These are phyloP conservation scores for Myopa testacea DNA, from an alignment of 2,888 invertebrate genomes.

Conservation along the genomic window DNA sequence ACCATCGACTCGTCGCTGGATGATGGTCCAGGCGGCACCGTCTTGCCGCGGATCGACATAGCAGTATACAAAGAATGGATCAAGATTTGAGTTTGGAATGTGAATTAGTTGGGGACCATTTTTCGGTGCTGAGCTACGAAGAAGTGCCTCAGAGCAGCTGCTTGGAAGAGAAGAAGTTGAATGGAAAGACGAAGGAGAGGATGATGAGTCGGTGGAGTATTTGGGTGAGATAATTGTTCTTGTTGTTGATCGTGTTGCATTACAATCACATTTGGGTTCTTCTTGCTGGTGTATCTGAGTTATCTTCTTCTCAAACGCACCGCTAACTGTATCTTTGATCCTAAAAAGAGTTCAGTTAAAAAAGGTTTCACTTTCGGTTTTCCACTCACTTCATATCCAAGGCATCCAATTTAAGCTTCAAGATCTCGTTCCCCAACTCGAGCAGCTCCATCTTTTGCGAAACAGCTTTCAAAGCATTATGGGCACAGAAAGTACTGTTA, in stretches of 20 bases:
- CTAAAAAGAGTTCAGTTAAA: background rate
- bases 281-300: no score
- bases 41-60: background rate
- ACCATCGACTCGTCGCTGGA: constrained; percentile 76
- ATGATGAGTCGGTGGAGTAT: no score
- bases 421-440: background rate
- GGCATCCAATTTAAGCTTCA: background rate
- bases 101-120: background rate
- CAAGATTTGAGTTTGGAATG: background rate
- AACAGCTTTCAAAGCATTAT: background rate
- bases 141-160: background rate
- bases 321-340: background rate
- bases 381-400: background rate
- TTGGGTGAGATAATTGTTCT: no score
- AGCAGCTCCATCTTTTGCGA: background rate
- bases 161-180: background rate
- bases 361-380: background rate
- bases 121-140: background rate
- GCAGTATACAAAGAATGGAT: constrained; percentile 18
- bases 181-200: no score
- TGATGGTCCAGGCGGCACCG: constrained; percentile 77
- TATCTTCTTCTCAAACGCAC: background rate
- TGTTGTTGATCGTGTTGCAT: no score
- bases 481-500: background rate
- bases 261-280: no score